These are phyloP conservation scores for Polydrusus tereticollis DNA, from an alignment of 2,888 invertebrate genomes.

Conservation along the genomic window DNA sequence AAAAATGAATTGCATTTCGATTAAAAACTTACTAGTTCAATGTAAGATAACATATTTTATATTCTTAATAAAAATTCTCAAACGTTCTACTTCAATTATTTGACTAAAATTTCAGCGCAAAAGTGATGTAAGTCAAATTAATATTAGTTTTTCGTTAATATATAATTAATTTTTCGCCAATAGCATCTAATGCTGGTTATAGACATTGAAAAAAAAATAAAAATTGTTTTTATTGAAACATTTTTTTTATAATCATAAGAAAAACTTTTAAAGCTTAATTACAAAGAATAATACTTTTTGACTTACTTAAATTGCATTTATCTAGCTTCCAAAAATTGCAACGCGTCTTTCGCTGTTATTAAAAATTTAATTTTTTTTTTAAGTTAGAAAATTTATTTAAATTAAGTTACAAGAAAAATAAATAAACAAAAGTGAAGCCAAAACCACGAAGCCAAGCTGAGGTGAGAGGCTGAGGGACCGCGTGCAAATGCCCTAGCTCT, in stretches of 20 bases:
- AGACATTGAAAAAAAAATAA: background rate
- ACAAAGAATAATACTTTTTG: background rate
- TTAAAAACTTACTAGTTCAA: background rate
- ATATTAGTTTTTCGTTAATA: background rate
- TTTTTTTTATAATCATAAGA: too few species aligned
- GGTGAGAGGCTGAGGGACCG: too few species aligned
- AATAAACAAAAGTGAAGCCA: too few species aligned
- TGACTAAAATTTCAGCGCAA: background rate
- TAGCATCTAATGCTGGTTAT: background rate
- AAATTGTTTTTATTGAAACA: background rate
- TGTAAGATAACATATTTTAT: background rate
- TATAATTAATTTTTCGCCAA: too few species aligned
- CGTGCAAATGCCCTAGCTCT: too few species aligned
- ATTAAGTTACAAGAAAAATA: too few species aligned
- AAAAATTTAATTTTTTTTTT: too few species aligned
- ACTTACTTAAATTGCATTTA: too few species aligned
- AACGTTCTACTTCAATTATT: background rate
- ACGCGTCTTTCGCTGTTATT: too few species aligned
- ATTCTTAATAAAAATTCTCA: background rate
- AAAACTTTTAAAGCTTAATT: background rate
- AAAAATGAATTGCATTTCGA: background rate
- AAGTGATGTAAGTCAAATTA: background rate
- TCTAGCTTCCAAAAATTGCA: too few species aligned
- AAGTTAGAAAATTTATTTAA: too few species aligned
- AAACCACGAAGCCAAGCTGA: too few species aligned